Evolutionary conservation across 2,888 invertebrate genomes (phyloP).

Genomic region (Napeogenes sylphis): DNA sequence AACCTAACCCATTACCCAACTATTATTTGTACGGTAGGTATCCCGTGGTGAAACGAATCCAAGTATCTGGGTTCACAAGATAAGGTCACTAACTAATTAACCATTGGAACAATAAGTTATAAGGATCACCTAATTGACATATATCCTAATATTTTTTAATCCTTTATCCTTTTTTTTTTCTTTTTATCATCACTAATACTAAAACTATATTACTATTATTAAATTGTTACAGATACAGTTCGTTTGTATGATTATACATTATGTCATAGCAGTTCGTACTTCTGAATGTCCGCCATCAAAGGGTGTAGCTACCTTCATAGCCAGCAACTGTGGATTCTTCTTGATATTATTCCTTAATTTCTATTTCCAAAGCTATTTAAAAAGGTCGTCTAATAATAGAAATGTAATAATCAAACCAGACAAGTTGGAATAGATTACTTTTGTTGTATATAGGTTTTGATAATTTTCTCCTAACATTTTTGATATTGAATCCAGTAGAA

Average conservation of each 20-base stretch:
- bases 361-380: slow-evolving; percentile 69
- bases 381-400: slow-evolving; percentile 26
- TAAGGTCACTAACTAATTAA: no score
- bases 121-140: no score
- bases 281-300: slow-evolving; percentile 80
- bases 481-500: no score
- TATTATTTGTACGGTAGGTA: no score
- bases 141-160: no score
- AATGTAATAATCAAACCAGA: not conserved
- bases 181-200: not conserved
- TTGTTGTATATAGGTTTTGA: not conserved
- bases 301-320: slow-evolving; percentile 74
- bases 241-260: slow-evolving; percentile 78
- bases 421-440: not conserved
- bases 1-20: no score
- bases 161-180: no score
- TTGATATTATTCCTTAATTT: slow-evolving; percentile 81
- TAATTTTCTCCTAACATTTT: no score
- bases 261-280: slow-evolving; percentile 60
- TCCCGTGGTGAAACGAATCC: no score
- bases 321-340: slow-evolving; percentile 76
- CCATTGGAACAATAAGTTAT: no score
- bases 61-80: no score
- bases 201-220: not conserved
- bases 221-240: slow-evolving; percentile 78